These are phyloP conservation scores for Philereme transversata DNA, from an alignment of 2,888 invertebrate species.

Conservation along the genomic window DNA sequence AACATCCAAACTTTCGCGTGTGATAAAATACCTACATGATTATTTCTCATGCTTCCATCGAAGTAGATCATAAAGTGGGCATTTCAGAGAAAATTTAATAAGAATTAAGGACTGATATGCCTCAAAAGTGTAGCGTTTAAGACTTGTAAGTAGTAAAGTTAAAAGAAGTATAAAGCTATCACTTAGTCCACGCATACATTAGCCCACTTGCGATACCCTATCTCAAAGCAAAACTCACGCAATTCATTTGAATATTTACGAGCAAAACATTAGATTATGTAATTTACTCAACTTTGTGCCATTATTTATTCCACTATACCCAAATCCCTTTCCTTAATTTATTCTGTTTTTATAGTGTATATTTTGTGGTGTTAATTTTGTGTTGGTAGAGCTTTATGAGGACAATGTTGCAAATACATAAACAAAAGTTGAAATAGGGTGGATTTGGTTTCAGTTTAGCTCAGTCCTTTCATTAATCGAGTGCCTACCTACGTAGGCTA, in stretches of 20 bases:
- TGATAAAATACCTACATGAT: too few species aligned
- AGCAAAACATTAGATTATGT: constrained; percentile 52
- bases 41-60: too few species aligned
- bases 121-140: not conserved
- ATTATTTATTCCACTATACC: constrained; percentile 41
- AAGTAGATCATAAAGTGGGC: not conserved
- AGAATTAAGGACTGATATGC: not conserved
- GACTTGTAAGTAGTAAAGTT: constrained; percentile 9
- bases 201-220: constrained; percentile 45
- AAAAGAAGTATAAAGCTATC: constrained; percentile 38
- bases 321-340: constrained; percentile 32
- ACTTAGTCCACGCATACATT: constrained; percentile 48
- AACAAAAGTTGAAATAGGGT: too few species aligned
- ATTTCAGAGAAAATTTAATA: not conserved
- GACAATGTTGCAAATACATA: not conserved
- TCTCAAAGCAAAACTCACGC: constrained; percentile 54
- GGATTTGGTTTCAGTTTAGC: too few species aligned
- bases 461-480: too few species aligned
- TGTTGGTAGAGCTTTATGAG: constrained; percentile 1
- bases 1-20: too few species aligned
- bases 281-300: constrained; percentile 44
- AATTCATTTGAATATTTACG: constrained; percentile 57
- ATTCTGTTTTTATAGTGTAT: constrained; percentile 23
- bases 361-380: not conserved
- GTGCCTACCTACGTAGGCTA: too few species aligned